Evolutionary conservation across 2,888 invertebrate genomes (phyloP), one percentile per base, ranked within the genome.

Genomic region (Diaphora mendica): DNA sequence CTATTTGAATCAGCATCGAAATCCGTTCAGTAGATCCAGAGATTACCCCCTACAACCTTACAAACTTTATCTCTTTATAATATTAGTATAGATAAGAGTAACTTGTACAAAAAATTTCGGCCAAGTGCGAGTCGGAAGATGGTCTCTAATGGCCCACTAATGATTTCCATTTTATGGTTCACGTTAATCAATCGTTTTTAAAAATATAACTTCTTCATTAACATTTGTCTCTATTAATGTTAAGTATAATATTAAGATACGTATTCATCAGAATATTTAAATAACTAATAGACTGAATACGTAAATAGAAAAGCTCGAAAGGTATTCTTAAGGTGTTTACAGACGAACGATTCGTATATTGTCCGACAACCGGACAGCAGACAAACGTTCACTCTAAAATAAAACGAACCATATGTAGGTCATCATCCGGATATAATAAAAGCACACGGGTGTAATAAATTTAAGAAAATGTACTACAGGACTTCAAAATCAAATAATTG

Each of bases 211-310:
- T 3, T 48, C 33, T n/a, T n/a, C 33, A 51, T 39, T 42, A 39
- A 67, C 44, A 70, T 62, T 30, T 59, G 17, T 70, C 62, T 59
- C 23, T 20, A 51, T 48, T 68, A 68, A 35, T 51, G 68, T 30
- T 51, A 35, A 51, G 35, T 8, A 35, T 68, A 51, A 68, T 51
- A 51, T 67, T 48, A 30, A 51, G 51, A 33, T 68, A 51, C 11
- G 35, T 13, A 51, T 26, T 15, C n/a, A 35, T 35, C 23, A 65
- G 23, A 20, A 35, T 35, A 30, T 33, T 35, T 59, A 15, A 59
- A 59, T 59, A 15, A 59, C 59, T 30, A 17, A 30, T 62, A 62
- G 15, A 62, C 62, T 62, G 62, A 26, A 62, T 30, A 62, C 30
- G 2, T 62, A 62, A 62, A 30, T 62, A 62, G 30, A 30, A 17